Evolutionary conservation across 2,797 vertebrate species (phyloP).

Genomic region (Hemitrygon akajei): DNA sequence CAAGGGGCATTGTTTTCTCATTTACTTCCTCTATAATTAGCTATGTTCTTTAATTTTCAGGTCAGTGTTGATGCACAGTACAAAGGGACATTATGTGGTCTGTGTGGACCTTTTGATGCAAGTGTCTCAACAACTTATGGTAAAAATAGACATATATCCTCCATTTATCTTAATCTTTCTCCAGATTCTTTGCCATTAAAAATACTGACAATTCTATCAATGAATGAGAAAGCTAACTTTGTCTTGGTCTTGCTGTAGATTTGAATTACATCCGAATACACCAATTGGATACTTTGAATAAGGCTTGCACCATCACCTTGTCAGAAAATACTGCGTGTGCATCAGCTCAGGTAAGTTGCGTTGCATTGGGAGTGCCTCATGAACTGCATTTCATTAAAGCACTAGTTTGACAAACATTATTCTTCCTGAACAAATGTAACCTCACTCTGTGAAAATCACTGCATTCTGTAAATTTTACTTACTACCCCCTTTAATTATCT

Average conservation of each 20-base stretch:
- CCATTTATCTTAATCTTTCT: neutral
- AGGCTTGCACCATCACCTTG: neutral
- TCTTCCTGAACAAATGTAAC: neutral
- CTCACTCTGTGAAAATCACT: too few species aligned
- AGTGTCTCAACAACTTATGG: neutral
- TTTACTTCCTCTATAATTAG: too few species aligned
- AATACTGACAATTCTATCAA: neutral
- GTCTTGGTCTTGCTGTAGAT: neutral
- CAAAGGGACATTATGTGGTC: neutral
- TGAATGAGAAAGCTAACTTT: neutral
- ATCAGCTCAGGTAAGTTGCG: neutral
- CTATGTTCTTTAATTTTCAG: neutral
- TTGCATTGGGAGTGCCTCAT: neutral
- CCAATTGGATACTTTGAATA: neutral
- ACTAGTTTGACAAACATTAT: neutral
- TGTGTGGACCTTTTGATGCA: constrained; percentile 11
- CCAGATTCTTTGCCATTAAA: too few species aligned
- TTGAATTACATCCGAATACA: neutral
- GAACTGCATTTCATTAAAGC: neutral
- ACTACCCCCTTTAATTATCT: neutral
- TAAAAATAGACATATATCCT: neutral
- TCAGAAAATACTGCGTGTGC: neutral
- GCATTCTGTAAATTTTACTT: neutral
- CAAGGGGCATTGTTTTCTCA: too few species aligned
- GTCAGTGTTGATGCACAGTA: constrained; percentile 14